phyloP scores from a whole-genome alignment of 1,140 invertebrate genomes.

The Dinoponera quadriceps region DNA sequence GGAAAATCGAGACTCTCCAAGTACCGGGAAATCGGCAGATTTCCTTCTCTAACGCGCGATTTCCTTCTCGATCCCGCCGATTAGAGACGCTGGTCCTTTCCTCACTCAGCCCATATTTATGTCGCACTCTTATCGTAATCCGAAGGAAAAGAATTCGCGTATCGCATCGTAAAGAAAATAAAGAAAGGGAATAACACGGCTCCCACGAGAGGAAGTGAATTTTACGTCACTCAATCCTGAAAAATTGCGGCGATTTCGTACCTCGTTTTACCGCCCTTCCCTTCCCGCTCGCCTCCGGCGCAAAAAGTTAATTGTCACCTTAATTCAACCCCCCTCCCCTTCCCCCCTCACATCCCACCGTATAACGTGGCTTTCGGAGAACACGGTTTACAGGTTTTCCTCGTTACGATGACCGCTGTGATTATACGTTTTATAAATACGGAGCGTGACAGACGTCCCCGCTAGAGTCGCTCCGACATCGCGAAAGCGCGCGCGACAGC shows the following conservation, averaged over 20 bases:
- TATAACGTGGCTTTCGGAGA: background rate
- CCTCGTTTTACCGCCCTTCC: no score
- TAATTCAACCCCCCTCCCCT: background rate
- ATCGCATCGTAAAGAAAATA: background rate
- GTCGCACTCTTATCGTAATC: background rate
- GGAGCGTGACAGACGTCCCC: slow-evolving; percentile 52
- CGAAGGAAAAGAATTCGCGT: background rate
- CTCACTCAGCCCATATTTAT: background rate
- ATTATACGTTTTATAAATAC: slow-evolving; percentile 57
- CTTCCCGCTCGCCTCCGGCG: no score
- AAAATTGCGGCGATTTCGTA: background rate
- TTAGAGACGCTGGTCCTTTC: background rate
- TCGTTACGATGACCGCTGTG: slow-evolving; percentile 25
- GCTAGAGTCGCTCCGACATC: slow-evolving; percentile 57
- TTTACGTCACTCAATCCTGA: background rate
- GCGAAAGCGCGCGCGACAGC: slow-evolving; percentile 62
- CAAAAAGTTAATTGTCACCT: background rate
- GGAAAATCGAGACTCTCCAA: slow-evolving; percentile 6
- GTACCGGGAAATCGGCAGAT: background rate
- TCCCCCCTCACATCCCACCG: no score
- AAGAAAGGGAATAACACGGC: background rate
- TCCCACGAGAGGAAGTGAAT: background rate
- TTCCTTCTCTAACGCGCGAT: background rate
- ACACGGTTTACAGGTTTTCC: slow-evolving; percentile 34
- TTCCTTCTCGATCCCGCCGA: no score